phyloP scores from a whole-genome alignment of 2,888 invertebrate genomes.

The Philereme transversata region DNA sequence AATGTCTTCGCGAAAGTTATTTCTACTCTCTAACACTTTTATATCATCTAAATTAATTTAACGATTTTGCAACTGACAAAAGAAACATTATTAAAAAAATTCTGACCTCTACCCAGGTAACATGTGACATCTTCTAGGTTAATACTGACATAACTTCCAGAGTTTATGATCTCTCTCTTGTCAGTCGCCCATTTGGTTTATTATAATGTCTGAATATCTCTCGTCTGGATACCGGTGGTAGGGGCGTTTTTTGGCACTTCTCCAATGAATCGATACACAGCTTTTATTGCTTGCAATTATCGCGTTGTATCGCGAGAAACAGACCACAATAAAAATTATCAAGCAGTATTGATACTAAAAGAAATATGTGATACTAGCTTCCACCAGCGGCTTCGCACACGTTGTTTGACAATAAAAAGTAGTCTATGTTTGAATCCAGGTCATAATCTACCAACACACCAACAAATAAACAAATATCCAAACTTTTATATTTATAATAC shows the following conservation, averaged over 20 bases:
- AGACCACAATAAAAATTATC: slow-evolving; percentile 12
- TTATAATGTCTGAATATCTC: slow-evolving; percentile 30
- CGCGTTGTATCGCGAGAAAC: slow-evolving; percentile 31
- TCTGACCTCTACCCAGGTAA: slow-evolving; percentile 28
- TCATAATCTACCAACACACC: too few relatives aligned
- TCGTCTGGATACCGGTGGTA: slow-evolving; percentile 35
- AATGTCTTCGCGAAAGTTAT: slow-evolving; percentile 18
- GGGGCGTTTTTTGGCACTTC: slow-evolving; percentile 36
- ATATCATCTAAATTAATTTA: slow-evolving; percentile 28
- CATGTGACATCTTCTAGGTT: slow-evolving; percentile 29
- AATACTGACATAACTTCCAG: slow-evolving; percentile 29
- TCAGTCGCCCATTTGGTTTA: slow-evolving; percentile 29
- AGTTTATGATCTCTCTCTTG: slow-evolving; percentile 32
- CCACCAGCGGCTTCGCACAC: too few relatives aligned
- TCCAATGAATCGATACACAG: slow-evolving; percentile 40
- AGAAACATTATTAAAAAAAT: slow-evolving; percentile 27
- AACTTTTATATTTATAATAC: too few relatives aligned
- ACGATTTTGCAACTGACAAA: slow-evolving; percentile 28
- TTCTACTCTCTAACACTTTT: slow-evolving; percentile 20
- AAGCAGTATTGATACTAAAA: slow-evolving; percentile 1
- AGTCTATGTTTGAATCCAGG: too few relatives aligned
- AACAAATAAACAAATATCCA: too few relatives aligned
- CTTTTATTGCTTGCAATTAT: slow-evolving; percentile 43
- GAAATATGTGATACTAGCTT: too few relatives aligned
- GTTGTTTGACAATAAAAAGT: too few relatives aligned